Evolutionary conservation across 1,140 invertebrate genomes (phyloP), one percentile per base, ranked within the genome.

Genomic region (Cecropterus lyciades): DNA sequence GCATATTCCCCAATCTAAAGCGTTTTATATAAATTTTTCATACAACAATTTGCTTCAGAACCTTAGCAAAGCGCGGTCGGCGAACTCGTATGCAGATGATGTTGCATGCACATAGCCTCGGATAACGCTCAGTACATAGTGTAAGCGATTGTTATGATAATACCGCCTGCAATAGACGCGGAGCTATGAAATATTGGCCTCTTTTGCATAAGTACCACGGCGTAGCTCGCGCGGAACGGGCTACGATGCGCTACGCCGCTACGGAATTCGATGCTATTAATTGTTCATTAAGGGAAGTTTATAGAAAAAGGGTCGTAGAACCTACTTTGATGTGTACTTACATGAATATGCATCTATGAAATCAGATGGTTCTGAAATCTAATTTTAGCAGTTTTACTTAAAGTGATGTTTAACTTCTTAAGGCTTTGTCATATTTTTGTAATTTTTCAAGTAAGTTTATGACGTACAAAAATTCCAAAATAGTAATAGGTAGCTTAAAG

Each of bases 171-270:
- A 84, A 88, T 88, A 86, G 83, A 89, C 85, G 83, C 69, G 83
- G 71, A 77, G 75, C 79, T 73, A 84, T 91, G 89, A 89, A 91
- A 89, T 91, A 91, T 91, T 83, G 80, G 83, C 81, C 82, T 85
- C 75, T 80, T 91, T 91, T 89, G 87, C 89, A 91, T 91, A 91
- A 91, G 80, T 67, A 83, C 75, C 84, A 79, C 76, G 76, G 80
- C 76, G 76, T 86, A 82, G 80, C n/a, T n/a, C n/a, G n/a, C n/a
- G n/a, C 73, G 72, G 65, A 75, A 77, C 69, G 76, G 17, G 51
- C 77, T 85, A 83, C 80, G 77, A 66, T 55, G 73, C 75, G 80
- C 82, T 80, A 80, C 83, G 74, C 6, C 33, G 73, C 79, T 81
- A 80, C 77, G 81, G 81, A 82, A 82, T 73, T 79, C 75, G 81